These are phyloP conservation scores for Pelvicachromis taeniatus DNA, from an alignment of 2,113 vertebrate species.

Conservation along the genomic window DNA sequence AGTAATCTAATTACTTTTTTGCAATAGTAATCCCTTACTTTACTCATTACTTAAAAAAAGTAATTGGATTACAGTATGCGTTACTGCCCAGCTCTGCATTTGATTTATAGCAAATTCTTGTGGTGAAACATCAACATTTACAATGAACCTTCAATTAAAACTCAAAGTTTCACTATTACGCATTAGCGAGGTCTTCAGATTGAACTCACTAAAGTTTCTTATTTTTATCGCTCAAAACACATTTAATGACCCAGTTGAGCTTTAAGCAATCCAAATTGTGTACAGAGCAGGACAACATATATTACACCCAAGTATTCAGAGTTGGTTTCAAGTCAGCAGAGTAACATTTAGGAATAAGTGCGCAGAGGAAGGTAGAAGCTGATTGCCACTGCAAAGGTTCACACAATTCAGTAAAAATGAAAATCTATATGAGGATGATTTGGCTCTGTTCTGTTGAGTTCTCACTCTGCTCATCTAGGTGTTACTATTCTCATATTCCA, in stretches of 20 bases:
- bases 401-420: background rate
- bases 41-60: no score
- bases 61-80: no score
- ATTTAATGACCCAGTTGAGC: background rate
- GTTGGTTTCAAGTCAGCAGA: background rate
- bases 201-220: fast-evolving
- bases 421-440: background rate
- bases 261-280: background rate
- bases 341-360: background rate
- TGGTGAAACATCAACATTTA: fast-evolving
- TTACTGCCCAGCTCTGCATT: no score
- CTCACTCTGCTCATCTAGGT: no score
- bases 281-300: background rate
- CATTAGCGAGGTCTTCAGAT: background rate
- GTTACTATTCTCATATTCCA: no score
- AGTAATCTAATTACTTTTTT: no score
- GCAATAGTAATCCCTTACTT: no score
- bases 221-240: fast-evolving
- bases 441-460: no score
- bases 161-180: background rate
- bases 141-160: fast-evolving
- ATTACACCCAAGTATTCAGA: background rate
- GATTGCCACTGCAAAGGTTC: background rate
- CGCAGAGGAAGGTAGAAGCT: background rate
- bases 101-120: background rate